Percentiles rank a stretch among this genome's conserved stretches.
These are phyloP conservation scores for Boloria euphrosyne DNA, from an alignment of 2,888 invertebrate species.

Conservation along the genomic window DNA sequence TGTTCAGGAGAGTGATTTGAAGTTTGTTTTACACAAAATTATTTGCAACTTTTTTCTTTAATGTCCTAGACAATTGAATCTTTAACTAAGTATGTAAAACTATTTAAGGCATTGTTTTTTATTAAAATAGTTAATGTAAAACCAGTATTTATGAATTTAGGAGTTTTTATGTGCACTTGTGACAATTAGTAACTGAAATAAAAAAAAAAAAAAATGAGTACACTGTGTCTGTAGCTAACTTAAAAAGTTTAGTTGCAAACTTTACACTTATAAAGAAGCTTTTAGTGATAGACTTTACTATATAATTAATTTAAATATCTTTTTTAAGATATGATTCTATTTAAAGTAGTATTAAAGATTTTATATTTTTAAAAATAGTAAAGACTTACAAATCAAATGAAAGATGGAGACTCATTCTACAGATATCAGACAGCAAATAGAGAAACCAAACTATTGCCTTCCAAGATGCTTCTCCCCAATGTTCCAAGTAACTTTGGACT, in stretches of 20 bases:
- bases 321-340: too few species aligned
- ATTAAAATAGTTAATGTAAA: slow-evolving; percentile 10
- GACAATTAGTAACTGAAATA: too few species aligned
- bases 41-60: slow-evolving; percentile 1
- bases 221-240: too few species aligned
- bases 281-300: too few species aligned
- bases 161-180: slow-evolving; percentile 8
- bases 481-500: slow-evolving; percentile 72
- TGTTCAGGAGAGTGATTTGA: slow-evolving; percentile 26
- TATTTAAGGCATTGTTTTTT: slow-evolving; percentile 1
- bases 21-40: slow-evolving; percentile 21
- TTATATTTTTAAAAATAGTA: background rate
- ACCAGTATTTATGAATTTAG: background rate
- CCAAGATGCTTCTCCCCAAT: slow-evolving; percentile 82
- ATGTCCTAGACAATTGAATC: slow-evolving; percentile 6
- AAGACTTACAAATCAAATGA: slow-evolving; percentile 86
- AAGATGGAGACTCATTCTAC: slow-evolving; percentile 88
- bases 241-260: too few species aligned
- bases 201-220: too few species aligned
- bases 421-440: slow-evolving; percentile 90
- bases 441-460: slow-evolving; percentile 89
- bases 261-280: too few species aligned
- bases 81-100: slow-evolving; percentile 8
- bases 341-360: too few species aligned
- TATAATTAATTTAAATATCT: too few species aligned